Conservation (phyloP, 1,140 invertebrate species). For the Physella acuta region DNA sequence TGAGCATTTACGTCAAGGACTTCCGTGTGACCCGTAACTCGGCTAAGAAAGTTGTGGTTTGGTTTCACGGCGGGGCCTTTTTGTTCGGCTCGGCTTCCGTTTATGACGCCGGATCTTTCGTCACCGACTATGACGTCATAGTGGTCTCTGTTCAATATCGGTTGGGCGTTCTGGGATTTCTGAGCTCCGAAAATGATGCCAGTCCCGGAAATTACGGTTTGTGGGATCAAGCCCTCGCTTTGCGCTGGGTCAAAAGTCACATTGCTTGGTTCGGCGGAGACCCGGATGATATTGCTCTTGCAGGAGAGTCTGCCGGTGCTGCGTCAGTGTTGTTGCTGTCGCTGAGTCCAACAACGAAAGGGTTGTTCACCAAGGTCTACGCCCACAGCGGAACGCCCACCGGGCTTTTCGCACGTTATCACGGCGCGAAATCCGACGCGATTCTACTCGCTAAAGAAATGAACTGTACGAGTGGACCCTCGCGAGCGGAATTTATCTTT, state of each 20-base stretch:
- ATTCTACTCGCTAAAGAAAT: neutral
- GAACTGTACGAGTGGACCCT: neutral
- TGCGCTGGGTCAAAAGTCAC: slow-evolving; percentile 71
- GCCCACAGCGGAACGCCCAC: neutral
- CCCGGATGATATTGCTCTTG: slow-evolving; percentile 36
- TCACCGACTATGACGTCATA: slow-evolving; percentile 57
- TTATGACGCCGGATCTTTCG: slow-evolving; percentile 43
- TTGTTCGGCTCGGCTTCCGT: slow-evolving; percentile 26
- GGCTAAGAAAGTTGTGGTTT: slow-evolving; percentile 35
- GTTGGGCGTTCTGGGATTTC: slow-evolving; percentile 58
- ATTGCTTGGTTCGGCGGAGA: slow-evolving; percentile 46
- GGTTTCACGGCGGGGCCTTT: slow-evolving; percentile 42
- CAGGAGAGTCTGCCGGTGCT: slow-evolving; percentile 44
- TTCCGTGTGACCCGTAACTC: neutral
- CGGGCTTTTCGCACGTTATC: neutral
- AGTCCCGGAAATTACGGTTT: slow-evolving; percentile 64
- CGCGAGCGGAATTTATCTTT: too few species aligned
- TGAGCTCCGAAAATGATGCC: slow-evolving; percentile 26
- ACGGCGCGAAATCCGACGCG: neutral
- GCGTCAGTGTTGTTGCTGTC: slow-evolving; percentile 20
- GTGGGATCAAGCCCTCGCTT: slow-evolving; percentile 86
- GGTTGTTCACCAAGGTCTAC: slow-evolving; percentile 26
- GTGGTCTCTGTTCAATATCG: slow-evolving; percentile 64
- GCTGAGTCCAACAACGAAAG: slow-evolving; percentile 32
- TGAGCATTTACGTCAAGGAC: neutral